phyloP scores from a whole-genome alignment of 2,113 vertebrate species.

The rat (Rattus norvegicus) region DNA sequence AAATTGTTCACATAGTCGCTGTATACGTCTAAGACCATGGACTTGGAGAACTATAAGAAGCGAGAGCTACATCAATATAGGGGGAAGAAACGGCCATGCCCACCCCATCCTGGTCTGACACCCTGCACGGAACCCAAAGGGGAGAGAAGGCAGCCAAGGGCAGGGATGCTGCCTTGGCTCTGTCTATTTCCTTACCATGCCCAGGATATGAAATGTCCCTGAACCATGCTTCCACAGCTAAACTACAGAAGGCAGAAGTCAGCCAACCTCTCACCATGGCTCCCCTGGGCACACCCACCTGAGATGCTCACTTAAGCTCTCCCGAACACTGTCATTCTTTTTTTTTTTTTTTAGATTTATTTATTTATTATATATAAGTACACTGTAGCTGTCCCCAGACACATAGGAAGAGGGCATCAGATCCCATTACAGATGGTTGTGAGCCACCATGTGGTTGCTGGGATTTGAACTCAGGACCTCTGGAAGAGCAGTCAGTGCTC shows the following conservation, averaged over 20 bases:
- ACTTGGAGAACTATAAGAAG: slow-evolving; percentile 95
- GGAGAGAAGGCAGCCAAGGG: not conserved
- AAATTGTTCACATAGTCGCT: slow-evolving; percentile 99
- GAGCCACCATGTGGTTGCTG: no score
- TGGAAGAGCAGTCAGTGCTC: no score
- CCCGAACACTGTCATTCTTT: not conserved
- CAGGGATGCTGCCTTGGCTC: rapidly evolving
- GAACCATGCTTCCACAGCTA: no score
- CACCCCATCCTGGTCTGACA: rapidly evolving
- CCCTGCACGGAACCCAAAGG: not conserved
- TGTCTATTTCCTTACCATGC: not conserved
- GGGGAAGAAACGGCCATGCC: rapidly evolving
- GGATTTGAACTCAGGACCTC: no score
- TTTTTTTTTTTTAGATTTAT: no score
- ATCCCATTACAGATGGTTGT: no score
- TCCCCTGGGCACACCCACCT: not conserved
- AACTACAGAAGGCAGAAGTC: not conserved
- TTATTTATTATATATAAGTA: no score
- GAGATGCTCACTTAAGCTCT: rapidly evolving
- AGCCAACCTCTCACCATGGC: not conserved
- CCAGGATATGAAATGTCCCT: not conserved
- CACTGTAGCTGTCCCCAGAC: no score
- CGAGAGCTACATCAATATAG: rapidly evolving
- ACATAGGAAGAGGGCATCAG: no score
- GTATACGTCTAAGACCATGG: slow-evolving; percentile 98